Conservation (phyloP, 2,113 vertebrate genomes). For the Nycticryphes semicollaris region DNA sequence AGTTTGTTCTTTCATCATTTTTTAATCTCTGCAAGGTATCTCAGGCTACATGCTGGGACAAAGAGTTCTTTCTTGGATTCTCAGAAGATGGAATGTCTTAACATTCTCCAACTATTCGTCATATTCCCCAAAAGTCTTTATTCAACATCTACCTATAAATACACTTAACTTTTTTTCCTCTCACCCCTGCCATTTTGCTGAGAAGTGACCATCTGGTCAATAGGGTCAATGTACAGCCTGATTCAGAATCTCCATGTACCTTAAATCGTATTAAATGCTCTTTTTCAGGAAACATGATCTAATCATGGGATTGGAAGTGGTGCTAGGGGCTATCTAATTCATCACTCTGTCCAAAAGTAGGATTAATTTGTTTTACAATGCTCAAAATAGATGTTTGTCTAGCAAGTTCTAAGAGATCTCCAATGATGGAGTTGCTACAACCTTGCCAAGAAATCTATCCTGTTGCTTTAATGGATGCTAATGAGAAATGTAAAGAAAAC, state of each 20-base stretch:
- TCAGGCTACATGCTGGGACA: neutral
- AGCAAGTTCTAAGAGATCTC: neutral
- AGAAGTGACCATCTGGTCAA: neutral
- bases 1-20: neutral
- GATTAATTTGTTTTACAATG: conserved; percentile 13
- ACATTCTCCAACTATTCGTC: neutral
- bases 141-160: neutral
- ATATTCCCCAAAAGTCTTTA: neutral
- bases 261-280: conserved; percentile 7
- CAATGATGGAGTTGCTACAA: neutral
- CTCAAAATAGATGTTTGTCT: conserved; percentile 19
- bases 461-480: neutral
- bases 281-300: conserved; percentile 24
- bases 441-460: neutral
- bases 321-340: conserved; percentile 1
- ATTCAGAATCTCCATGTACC: neutral
- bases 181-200: neutral
- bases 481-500: neutral
- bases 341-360: neutral
- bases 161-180: neutral
- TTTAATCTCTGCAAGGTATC: neutral
- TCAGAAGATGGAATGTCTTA: neutral
- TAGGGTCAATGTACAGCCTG: neutral
- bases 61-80: neutral
- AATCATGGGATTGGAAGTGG: neutral